Percentiles rank a stretch among this genome's conserved stretches.
Conservation (phyloP, 2,797 vertebrate species). For the Sebastes vulpes region DNA sequence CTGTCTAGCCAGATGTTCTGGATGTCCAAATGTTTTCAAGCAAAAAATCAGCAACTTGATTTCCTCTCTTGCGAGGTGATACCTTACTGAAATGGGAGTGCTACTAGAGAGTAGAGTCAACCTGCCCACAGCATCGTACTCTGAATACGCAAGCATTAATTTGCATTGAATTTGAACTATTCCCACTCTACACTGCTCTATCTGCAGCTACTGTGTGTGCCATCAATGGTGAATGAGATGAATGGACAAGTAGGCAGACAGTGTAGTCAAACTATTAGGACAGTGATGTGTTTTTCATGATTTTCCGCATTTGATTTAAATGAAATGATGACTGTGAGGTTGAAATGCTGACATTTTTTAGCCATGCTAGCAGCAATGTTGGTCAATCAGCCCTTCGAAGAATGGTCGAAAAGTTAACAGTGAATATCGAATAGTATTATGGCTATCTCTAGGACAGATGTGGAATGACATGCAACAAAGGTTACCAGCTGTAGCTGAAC, state of each 20-base stretch:
- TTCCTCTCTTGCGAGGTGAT: conserved; percentile 18
- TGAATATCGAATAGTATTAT: neutral
- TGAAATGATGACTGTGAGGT: neutral
- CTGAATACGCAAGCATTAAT: conserved; percentile 8
- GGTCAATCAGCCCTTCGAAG: neutral
- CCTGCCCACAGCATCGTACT: conserved; percentile 1
- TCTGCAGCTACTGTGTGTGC: neutral
- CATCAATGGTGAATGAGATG: neutral
- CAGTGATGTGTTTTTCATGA: neutral
- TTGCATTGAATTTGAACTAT: conserved; percentile 17
- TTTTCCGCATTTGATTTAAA: neutral
- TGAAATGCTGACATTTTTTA: neutral
- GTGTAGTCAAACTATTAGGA: neutral
- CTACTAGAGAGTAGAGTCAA: neutral
- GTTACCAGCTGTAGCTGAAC: neutral
- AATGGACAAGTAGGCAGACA: neutral
- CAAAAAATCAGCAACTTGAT: neutral
- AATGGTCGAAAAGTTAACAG: accelerated
- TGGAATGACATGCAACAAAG: neutral
- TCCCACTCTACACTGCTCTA: neutral
- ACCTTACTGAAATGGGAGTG: neutral
- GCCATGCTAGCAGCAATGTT: neutral
- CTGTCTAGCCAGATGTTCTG: neutral
- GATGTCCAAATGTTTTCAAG: conserved; percentile 9
- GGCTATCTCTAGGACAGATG: neutral